These are phyloP conservation scores for Montipora foliosa DNA, from an alignment of 64 coral and sea anemone genomes.

Conservation along the genomic window DNA sequence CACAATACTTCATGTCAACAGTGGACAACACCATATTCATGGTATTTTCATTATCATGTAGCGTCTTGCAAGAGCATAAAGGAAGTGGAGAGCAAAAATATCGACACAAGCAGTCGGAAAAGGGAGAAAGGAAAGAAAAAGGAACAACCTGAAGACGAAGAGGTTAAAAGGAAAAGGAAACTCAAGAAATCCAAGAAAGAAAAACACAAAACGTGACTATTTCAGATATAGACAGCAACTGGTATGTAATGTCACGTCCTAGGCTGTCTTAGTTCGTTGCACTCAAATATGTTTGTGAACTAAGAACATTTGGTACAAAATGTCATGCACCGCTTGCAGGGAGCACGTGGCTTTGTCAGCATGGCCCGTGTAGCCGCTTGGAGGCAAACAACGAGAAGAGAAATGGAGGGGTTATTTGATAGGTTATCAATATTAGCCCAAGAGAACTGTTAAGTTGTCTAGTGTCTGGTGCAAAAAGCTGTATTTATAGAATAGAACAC, in stretches of 20 bases:
- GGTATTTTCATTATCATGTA: background rate
- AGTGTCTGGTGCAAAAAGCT: no score
- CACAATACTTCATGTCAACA: no score
- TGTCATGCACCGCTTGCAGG: no score
- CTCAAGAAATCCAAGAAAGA: constrained; percentile 36
- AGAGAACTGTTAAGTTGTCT: no score
- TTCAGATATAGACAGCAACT: background rate
- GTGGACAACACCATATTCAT: background rate
- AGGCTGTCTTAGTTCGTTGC: background rate
- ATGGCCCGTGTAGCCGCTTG: no score
- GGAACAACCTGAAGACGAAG: constrained; percentile 15
- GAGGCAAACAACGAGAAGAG: no score
- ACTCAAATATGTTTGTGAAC: background rate
- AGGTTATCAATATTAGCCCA: no score
- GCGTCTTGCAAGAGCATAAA: background rate
- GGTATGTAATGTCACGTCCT: background rate
- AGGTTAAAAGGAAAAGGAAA: constrained; percentile 41
- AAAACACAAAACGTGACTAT: constrained; percentile 20
- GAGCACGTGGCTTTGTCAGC: no score
- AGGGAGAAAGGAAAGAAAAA: constrained; percentile 50
- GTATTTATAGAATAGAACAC: no score
- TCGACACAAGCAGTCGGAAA: background rate
- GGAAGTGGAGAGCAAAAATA: background rate
- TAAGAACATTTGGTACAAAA: no score
- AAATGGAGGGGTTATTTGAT: no score